A percentile compares a stretch with the other conserved stretches of the same genome.
Evolutionary conservation across 2,888 invertebrate genomes (phyloP).

Genomic region (Chrysodeixis includens): DNA sequence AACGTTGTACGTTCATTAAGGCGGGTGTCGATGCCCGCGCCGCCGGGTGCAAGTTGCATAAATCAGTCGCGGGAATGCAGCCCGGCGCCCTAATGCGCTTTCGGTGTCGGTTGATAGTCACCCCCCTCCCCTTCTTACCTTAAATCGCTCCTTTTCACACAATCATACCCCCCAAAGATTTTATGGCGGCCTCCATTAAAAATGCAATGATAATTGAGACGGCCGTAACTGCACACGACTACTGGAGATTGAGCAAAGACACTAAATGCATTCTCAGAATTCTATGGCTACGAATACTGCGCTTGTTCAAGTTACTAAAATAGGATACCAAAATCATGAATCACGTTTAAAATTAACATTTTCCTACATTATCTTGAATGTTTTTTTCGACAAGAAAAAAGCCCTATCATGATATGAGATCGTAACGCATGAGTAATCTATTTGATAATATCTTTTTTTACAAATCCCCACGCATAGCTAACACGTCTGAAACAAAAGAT

Average conservation of each 20-base stretch:
- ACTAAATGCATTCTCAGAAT: conserved; percentile 34
- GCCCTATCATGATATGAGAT: conserved; percentile 36
- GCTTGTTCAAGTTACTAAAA: conserved; percentile 46
- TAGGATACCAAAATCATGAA: conserved; percentile 51
- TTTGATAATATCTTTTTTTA: conserved; percentile 33
- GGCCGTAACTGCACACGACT: conserved; percentile 31
- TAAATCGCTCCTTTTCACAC: conserved; percentile 64
- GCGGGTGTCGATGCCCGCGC: conserved; percentile 82
- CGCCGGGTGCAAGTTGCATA: conserved; percentile 83
- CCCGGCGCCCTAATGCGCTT: conserved; percentile 86
- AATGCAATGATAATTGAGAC: conserved; percentile 59
- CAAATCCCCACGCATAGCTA: conserved; percentile 27
- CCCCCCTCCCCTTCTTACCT: conserved; percentile 64
- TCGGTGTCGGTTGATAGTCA: conserved; percentile 85
- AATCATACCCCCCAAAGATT: conserved; percentile 54
- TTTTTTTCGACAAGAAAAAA: conserved; percentile 13
- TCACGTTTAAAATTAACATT: conserved; percentile 37
- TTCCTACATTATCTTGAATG: conserved; percentile 19
- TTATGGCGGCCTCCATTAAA: conserved; percentile 43
- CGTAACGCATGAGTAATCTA: conserved; percentile 37
- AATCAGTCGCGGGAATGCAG: conserved; percentile 85
- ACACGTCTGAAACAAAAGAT: conserved; percentile 48
- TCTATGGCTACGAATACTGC: conserved; percentile 23
- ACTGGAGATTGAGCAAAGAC: conserved; percentile 26
- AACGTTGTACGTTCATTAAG: conserved; percentile 86